Percentiles rank a stretch among this genome's conserved stretches.
Conservation (phyloP, 2,113 vertebrate species). For the Psammodynastes pulverulentus region DNA sequence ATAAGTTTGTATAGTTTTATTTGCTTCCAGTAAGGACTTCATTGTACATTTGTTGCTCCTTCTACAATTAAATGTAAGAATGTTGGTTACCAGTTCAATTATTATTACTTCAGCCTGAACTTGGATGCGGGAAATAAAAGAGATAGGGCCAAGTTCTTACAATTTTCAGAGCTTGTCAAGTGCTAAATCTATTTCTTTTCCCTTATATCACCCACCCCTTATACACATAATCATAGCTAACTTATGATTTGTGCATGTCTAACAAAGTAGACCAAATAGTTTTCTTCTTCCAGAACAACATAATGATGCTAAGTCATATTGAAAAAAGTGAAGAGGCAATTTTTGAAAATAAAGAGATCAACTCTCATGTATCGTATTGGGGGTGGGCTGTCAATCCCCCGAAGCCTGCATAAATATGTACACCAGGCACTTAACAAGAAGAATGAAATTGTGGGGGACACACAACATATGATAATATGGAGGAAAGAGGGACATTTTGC, state of each 20-base stretch:
- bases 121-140: background rate
- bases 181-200: background rate
- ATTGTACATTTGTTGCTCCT: background rate
- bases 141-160: background rate
- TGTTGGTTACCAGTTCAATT: background rate
- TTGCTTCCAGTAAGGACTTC: background rate
- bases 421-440: background rate
- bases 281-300: background rate
- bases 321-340: background rate
- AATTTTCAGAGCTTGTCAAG: background rate
- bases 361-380: background rate
- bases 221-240: background rate
- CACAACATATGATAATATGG: background rate
- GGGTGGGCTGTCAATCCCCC: background rate
- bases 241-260: background rate
- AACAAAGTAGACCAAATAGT: background rate
- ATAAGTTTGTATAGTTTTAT: background rate
- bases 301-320: background rate
- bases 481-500: background rate
- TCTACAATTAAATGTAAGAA: background rate
- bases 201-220: background rate
- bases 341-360: background rate
- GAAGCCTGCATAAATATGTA: background rate
- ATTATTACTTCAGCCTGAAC: background rate
- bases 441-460: background rate